Conservation (phyloP, 2,888 invertebrate species). For the Cecidostiba fungosa region DNA sequence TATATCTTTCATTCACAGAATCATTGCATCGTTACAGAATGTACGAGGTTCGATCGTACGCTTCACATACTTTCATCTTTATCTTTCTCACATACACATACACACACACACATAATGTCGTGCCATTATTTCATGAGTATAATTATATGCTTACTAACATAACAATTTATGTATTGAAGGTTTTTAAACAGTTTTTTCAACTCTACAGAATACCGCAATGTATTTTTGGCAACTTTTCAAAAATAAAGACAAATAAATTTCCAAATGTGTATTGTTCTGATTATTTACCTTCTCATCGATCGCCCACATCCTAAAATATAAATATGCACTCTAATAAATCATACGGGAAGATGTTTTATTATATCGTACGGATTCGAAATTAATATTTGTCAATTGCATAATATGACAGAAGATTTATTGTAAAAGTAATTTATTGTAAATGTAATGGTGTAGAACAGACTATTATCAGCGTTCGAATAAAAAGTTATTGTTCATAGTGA, state of each 20-base stretch:
- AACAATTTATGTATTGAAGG: constrained; percentile 41
- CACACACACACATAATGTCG: constrained; percentile 40
- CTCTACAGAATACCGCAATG: constrained; percentile 57
- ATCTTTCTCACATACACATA: background rate
- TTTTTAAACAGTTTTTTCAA: constrained; percentile 48
- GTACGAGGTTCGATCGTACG: constrained; percentile 11
- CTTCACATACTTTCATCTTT: background rate
- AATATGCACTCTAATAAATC: background rate
- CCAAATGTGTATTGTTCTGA: constrained; percentile 36
- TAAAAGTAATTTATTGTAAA: too few species aligned
- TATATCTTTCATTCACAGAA: constrained; percentile 43
- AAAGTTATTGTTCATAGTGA: background rate
- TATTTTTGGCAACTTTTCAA: constrained; percentile 68
- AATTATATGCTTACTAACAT: constrained; percentile 61
- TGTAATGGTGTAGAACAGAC: too few species aligned
- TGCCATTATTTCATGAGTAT: constrained; percentile 61
- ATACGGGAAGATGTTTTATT: background rate
- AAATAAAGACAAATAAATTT: constrained; percentile 60
- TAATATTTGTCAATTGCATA: too few species aligned
- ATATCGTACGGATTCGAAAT: too few species aligned
- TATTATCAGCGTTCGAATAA: too few species aligned
- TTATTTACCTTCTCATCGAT: background rate
- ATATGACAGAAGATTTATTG: too few species aligned
- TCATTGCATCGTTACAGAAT: constrained; percentile 40
- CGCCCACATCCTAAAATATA: background rate